These are phyloP conservation scores for Gadopsis bispinosus DNA, from an alignment of 2,797 vertebrate genomes.

Conservation along the genomic window DNA sequence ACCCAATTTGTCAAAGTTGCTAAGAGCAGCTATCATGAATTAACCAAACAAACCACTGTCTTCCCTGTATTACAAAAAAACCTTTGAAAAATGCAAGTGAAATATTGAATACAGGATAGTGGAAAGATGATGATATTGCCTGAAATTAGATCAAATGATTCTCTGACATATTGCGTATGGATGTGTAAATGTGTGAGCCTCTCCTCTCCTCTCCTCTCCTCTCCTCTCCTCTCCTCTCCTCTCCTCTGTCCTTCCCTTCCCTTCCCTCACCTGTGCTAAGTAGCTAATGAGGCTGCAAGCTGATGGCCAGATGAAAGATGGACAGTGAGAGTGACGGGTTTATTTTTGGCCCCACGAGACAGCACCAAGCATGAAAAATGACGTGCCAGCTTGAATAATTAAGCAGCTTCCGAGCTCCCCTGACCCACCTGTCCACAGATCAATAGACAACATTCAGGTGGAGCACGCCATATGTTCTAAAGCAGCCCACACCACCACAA, in stretches of 20 bases:
- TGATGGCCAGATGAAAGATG: conserved; percentile 70
- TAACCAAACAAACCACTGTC: conserved; percentile 24
- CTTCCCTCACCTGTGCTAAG: conserved; percentile 39
- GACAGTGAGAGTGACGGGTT: conserved; percentile 67
- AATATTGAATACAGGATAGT: conserved; percentile 54
- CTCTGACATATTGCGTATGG: conserved; percentile 25
- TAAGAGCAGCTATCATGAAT: conserved; percentile 16
- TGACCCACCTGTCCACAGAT: conserved; percentile 75
- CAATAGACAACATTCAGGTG: conserved; percentile 73
- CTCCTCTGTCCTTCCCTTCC: conserved; percentile 17
- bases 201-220: not conserved
- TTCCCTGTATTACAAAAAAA: conserved; percentile 28
- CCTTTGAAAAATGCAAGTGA: conserved; percentile 36
- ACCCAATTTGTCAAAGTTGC: conserved; percentile 1
- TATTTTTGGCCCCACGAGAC: conserved; percentile 69
- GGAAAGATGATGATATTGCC: conserved; percentile 54
- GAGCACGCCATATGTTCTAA: conserved; percentile 62
- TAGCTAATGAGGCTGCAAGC: conserved; percentile 70
- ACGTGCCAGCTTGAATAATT: conserved; percentile 79
- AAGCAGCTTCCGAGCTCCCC: conserved; percentile 63
- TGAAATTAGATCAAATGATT: conserved; percentile 62
- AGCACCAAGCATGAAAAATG: conserved; percentile 67
- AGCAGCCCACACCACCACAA: conserved; percentile 21
- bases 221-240: conserved; percentile 10
- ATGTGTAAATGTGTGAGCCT: not conserved